Evolutionary conservation across 2,113 vertebrate genomes (phyloP).

Genomic region (Amia ocellicauda): DNA sequence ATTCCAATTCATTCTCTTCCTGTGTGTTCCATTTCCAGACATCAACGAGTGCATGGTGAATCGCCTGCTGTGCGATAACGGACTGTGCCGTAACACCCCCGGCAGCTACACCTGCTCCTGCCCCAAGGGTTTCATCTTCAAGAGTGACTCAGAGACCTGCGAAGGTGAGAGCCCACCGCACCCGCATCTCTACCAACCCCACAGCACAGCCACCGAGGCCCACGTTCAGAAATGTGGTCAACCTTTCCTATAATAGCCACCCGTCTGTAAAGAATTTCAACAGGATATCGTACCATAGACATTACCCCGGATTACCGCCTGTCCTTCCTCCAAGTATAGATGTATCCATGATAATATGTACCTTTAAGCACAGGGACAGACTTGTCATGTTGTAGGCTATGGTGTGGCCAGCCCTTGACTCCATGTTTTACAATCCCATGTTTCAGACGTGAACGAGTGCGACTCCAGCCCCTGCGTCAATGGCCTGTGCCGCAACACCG

Average conservation of each 20-base stretch:
- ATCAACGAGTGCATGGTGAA: conserved; percentile 94
- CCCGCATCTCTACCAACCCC: not conserved
- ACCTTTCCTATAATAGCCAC: not conserved
- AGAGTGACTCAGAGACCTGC: conserved; percentile 89
- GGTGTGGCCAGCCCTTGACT: too few species aligned
- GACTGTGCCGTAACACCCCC: conserved; percentile 89
- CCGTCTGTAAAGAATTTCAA: too few species aligned
- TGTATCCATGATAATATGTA: too few species aligned
- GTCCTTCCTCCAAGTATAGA: too few species aligned
- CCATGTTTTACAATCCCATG: too few species aligned
- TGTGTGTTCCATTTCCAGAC: conserved; percentile 66
- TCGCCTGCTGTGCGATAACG: conserved; percentile 90
- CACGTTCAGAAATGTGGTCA: conserved; percentile 29
- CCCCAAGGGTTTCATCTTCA: conserved; percentile 91
- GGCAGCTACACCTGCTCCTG: conserved; percentile 95
- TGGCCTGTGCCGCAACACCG: conserved; percentile 81
- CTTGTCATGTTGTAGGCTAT: too few species aligned
- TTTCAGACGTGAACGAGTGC: conserved; percentile 85
- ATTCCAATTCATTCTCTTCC: not conserved
- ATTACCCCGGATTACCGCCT: too few species aligned
- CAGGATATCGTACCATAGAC: too few species aligned
- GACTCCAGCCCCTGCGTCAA: conserved; percentile 84
- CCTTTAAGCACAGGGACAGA: too few species aligned
- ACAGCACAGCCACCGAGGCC: not conserved
- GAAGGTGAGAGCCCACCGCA: conserved; percentile 71